Evolutionary conservation across 2,113 vertebrate genomes (phyloP).

Genomic region (Bubo blakistoni): DNA sequence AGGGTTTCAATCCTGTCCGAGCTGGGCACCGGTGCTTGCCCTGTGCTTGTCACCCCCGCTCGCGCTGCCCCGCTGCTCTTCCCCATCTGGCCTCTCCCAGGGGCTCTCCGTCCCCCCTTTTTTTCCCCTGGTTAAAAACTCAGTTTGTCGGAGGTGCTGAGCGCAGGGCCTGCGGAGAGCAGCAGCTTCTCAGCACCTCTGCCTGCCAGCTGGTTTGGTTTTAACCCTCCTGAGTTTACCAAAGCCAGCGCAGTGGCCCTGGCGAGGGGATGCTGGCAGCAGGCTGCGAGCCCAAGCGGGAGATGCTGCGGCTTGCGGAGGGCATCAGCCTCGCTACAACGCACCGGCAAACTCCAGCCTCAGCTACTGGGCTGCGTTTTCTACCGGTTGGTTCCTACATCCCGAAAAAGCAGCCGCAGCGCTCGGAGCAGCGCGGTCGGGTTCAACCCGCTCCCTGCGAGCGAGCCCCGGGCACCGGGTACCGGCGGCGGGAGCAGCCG

Average conservation of each 20-base stretch:
- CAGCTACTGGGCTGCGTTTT: not conserved
- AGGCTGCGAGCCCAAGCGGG: not conserved
- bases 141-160: not conserved
- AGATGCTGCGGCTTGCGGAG: not conserved
- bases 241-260: not conserved
- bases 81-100: not conserved
- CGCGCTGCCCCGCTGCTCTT: not conserved
- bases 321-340: not conserved
- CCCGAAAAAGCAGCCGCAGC: not conserved
- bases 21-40: not conserved
- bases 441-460: not conserved
- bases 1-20: not conserved
- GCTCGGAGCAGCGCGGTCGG: not conserved
- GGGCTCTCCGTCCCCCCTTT: not conserved
- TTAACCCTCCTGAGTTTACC: not conserved
- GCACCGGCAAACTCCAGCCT: not conserved
- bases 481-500: too few relatives aligned
- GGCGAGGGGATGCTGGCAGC: not conserved
- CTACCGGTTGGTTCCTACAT: rapidly evolving
- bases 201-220: not conserved
- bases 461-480: not conserved
- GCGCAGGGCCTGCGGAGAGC: not conserved
- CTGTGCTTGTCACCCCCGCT: not conserved
- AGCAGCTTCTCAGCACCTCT: not conserved
- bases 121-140: too few relatives aligned